Percentiles rank a stretch among this genome's conserved stretches.
Evolutionary conservation across 2,797 vertebrate species (phyloP).

Genomic region (Glyptemys insculpta): DNA sequence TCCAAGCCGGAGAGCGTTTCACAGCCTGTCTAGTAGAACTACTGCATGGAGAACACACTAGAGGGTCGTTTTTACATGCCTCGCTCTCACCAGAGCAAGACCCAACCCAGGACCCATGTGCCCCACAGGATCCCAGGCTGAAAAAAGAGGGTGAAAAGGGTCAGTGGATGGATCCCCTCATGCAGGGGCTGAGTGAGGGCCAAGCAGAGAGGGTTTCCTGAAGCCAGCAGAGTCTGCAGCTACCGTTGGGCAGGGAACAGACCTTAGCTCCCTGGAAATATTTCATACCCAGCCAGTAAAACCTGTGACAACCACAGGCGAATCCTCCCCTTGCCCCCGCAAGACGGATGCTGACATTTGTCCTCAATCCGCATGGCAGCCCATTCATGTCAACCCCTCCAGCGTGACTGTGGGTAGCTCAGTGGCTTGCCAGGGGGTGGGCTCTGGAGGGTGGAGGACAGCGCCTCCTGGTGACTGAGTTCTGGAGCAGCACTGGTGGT

Average conservation of each 20-base stretch:
- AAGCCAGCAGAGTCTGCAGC: too few species aligned
- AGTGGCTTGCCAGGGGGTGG: not conserved
- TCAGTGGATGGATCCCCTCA: too few species aligned
- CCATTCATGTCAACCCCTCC: not conserved
- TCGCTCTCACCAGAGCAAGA: not conserved
- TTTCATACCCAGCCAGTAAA: too few species aligned
- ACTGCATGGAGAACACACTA: not conserved
- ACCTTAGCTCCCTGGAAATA: too few species aligned
- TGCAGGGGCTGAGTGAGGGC: too few species aligned
- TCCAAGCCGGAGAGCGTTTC: not conserved
- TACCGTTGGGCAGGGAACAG: too few species aligned
- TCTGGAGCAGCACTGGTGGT: not conserved
- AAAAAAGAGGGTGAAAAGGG: too few species aligned
- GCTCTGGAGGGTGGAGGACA: not conserved
- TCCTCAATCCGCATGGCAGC: not conserved
- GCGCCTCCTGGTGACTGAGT: not conserved
- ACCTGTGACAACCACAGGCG: not conserved
- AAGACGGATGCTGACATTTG: not conserved
- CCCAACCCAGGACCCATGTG: too few species aligned
- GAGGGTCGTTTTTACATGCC: not conserved
- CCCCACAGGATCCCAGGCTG: too few species aligned
- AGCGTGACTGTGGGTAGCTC: accelerated
- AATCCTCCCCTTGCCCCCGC: not conserved
- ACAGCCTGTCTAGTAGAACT: not conserved
- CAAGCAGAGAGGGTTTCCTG: too few species aligned